Evolutionary conservation across 2,888 invertebrate species (phyloP), one percentile per base, ranked within the genome.

Genomic region (Nycteola revayana): DNA sequence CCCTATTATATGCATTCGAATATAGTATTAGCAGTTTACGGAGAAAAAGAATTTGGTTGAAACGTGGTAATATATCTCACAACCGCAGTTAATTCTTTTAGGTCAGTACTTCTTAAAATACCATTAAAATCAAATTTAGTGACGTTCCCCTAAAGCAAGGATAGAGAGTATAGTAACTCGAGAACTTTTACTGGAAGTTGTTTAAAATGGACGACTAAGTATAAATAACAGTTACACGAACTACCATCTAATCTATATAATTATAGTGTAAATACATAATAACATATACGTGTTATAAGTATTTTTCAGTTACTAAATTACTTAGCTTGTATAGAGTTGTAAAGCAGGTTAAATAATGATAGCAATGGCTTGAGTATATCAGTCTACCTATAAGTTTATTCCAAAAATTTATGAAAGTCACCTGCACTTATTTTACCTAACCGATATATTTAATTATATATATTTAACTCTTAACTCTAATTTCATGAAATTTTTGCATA

Each of bases 401-500:
- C 59, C 34, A 44, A 50, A 45, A 44, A 49, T 41, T 41, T 33
- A 36, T 45, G 41, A 55, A 55, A 57, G 51, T 58, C 41, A 30
- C 35, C 46, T 43, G 42, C 33, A 30, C 33, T 58, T 42, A 41
- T 34, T 33, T 33, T n/a, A n/a, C 44, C 49, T 47, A 52, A 40
- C 27, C 21, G 7, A 21, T 22, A 7, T 20, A 24, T 21, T 35
- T 32, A 29, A 35, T 18, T 18, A 18, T 3, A 18, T 18, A 6
- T 7, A 3, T 50, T 60, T 90, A 91, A 65, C 90, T 91, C 73
- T 91, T 91, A 73, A 92, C 91, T 79, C 91, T 91, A 74, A 91
- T 91, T 79, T 92, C 91, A 64, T 92, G 91, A 79, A 92, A 91
- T 67, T 91, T 92, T 78, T 92, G 91, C 89, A 90, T 89, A 40